Evolutionary conservation across 2,113 vertebrate genomes (phyloP), one percentile per base, ranked within the genome.

Genomic region (Chlorodrepanis virens): DNA sequence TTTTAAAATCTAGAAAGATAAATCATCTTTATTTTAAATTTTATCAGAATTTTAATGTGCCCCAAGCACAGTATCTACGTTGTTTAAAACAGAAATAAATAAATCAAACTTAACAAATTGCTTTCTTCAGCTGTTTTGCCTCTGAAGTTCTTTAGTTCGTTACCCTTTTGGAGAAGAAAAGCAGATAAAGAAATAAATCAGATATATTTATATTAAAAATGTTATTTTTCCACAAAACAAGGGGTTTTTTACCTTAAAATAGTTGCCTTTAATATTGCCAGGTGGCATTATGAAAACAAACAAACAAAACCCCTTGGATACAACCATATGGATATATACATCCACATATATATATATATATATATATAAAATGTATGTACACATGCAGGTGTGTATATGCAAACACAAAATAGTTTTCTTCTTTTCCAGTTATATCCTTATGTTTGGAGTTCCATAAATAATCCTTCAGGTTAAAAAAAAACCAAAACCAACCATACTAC

Each of bases 71-170:
- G 10, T 6, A 44, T 21, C 50, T 24, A 12, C 50, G 22, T n/a
- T 81, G n/a, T 44, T 59, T 56, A 78, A 83, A 87, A 91, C 39
- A 82, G 23, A 91, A 87, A 89, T 69, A 89, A 89, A 79, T 67
- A 60, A 57, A 89, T 79, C 19, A 90, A 74, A 79, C 23, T 25
- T 54, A 77, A 91, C 4, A 60, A 69, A 49, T 39, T 61, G 5
- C 15, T 81, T 75, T 14, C 9, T 72, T 83, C 42, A 50, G 24
- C 53, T 47, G 3, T 44, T 93, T 75, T 75, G 47, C 23, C 6
- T 52, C 7, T 47, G 70, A 70, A 68, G 17, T 6, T 28, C 4
- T 52, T 47, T 24, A 24, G 6, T 74, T 76, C 4, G 29, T 63
- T 82, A 52, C 7, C 54, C 14, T 67, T 82, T 64, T 50, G 20